Evolutionary conservation across 1,140 invertebrate species (phyloP).

Genomic region (Mamestra configurata): DNA sequence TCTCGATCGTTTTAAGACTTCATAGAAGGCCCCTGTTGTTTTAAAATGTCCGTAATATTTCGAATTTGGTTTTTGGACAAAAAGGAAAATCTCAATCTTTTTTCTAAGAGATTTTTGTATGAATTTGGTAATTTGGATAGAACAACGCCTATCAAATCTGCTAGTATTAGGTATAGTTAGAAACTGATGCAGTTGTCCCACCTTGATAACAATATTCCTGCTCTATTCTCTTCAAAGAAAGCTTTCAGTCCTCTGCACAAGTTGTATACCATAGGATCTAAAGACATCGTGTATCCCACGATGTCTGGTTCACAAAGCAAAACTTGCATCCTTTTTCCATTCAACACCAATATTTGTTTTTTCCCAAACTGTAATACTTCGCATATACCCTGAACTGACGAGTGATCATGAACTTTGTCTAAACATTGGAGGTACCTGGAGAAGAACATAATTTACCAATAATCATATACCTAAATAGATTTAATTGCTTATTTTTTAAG

Average conservation of each 20-base stretch:
- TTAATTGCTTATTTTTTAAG: too few species aligned
- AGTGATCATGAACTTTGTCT: constrained; percentile 83
- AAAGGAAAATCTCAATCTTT: too few species aligned
- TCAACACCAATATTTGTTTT: constrained; percentile 79
- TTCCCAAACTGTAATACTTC: constrained; percentile 84
- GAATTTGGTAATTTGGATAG: too few species aligned
- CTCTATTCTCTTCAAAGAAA: constrained; percentile 86
- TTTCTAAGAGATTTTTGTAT: too few species aligned
- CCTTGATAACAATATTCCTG: constrained; percentile 85
- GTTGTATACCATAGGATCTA: constrained; percentile 87
- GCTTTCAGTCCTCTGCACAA: constrained; percentile 86
- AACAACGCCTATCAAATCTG: too few species aligned
- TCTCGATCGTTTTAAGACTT: too few species aligned
- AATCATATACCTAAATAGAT: too few species aligned
- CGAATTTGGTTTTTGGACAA: too few species aligned
- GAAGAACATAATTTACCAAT: constrained; percentile 4
- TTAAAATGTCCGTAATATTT: too few species aligned
- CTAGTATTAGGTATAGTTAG: too few species aligned
- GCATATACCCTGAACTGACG: constrained; percentile 80
- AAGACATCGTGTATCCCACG: constrained; percentile 82
- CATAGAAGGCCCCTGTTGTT: too few species aligned
- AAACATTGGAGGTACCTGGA: constrained; percentile 80
- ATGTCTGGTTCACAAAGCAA: constrained; percentile 80
- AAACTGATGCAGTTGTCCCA: too few species aligned
- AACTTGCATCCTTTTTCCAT: constrained; percentile 81